phyloP scores from a whole-genome alignment of 2,113 vertebrate genomes.

The Rhea americana region DNA sequence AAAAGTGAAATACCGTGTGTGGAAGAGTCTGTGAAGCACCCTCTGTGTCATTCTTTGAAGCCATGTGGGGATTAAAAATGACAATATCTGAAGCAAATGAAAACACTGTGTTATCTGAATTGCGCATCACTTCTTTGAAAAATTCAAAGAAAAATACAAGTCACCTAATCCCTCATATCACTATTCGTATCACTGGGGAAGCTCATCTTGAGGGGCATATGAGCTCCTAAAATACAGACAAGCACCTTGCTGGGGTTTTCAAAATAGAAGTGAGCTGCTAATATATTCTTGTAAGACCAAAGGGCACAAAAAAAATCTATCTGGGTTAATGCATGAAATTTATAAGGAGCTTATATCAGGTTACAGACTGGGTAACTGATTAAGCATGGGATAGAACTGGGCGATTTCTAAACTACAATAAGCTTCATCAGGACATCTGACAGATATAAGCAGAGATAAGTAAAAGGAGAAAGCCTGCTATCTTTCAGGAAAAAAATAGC shows the following conservation, averaged over 20 bases:
- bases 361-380: neutral
- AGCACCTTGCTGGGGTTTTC: neutral
- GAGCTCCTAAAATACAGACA: neutral
- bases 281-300: neutral
- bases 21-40: conserved; percentile 81
- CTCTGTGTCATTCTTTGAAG: conserved; percentile 73
- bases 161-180: neutral
- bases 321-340: conserved; percentile 61
- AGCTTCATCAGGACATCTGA: conserved; percentile 20
- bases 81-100: conserved; percentile 73
- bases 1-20: conserved; percentile 80
- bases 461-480: neutral
- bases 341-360: conserved; percentile 25
- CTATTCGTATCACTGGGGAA: rapidly evolving
- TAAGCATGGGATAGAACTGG: conserved; percentile 42
- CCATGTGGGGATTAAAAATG: conserved; percentile 77
- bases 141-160: neutral
- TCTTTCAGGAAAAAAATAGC: neutral
- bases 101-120: neutral
- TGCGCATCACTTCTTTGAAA: neutral
- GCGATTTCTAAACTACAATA: conserved; percentile 8
- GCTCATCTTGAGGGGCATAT: neutral
- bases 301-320: neutral
- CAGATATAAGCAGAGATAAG: neutral
- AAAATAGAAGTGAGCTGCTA: neutral